Percentiles rank a stretch among this genome's conserved stretches.
phyloP scores from a whole-genome alignment of 1,140 invertebrate species.

The Sycophaga agraensis region DNA sequence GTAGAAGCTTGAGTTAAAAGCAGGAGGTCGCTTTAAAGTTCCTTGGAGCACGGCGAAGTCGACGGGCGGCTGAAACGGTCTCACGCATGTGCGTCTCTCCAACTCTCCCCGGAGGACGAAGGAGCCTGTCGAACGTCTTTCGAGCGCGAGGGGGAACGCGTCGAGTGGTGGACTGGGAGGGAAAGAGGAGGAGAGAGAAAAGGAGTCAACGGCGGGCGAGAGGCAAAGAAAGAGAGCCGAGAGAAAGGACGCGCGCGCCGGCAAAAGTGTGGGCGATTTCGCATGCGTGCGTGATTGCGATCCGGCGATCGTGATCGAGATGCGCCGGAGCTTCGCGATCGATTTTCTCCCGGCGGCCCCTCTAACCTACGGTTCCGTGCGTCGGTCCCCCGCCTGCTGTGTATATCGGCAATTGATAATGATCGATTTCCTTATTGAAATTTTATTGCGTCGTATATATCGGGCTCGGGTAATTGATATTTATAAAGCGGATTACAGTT shows the following conservation, averaged over 20 bases:
- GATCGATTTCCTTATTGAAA: constrained; percentile 32
- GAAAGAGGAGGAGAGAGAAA: background rate
- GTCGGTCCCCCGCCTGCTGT: too few relatives aligned
- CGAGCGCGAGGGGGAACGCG: background rate
- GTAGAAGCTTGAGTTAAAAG: too few relatives aligned
- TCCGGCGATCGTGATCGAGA: constrained; percentile 50
- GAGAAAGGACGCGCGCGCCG: constrained; percentile 24
- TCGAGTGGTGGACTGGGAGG: constrained; percentile 1
- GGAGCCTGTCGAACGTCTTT: too few relatives aligned
- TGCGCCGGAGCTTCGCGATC: constrained; percentile 22
- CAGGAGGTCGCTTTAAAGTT: too few relatives aligned
- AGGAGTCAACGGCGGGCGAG: background rate
- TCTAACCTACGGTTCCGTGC: too few relatives aligned
- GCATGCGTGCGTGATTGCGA: constrained; percentile 50
- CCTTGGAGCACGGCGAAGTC: too few relatives aligned
- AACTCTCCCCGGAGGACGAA: too few relatives aligned
- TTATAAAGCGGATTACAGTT: constrained; percentile 29
- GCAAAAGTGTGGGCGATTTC: constrained; percentile 46
- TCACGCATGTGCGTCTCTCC: too few relatives aligned
- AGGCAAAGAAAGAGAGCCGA: background rate
- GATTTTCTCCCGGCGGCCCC: constrained; percentile 1
- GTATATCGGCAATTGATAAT: constrained; percentile 25
- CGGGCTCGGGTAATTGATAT: constrained; percentile 21
- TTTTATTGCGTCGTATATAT: constrained; percentile 22
- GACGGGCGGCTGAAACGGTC: too few relatives aligned